Percentiles rank a stretch among this genome's conserved stretches.
Conservation (phyloP, 1,140 invertebrate genomes). For the Yoshiicerus persimilis region DNA sequence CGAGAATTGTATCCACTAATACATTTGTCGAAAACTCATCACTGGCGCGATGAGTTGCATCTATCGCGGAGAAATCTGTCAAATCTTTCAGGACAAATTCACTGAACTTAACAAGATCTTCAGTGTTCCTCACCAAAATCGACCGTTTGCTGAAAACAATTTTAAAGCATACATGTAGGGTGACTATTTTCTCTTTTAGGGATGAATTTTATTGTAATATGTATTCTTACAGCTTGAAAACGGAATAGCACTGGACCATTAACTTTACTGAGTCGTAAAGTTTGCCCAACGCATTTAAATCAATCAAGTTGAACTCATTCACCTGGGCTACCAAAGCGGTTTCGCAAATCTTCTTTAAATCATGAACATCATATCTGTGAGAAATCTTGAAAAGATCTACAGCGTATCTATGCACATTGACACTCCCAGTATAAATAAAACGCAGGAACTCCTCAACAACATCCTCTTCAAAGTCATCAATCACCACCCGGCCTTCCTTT, state of each 20-base stretch:
- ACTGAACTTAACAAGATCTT: too few relatives aligned
- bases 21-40: too few relatives aligned
- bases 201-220: too few relatives aligned
- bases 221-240: background rate
- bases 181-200: too few relatives aligned
- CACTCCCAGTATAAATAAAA: background rate
- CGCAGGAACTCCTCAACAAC: background rate
- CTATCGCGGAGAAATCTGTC: too few relatives aligned
- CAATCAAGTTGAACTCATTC: background rate
- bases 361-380: background rate
- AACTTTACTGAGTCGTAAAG: background rate
- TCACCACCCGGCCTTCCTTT: too few relatives aligned
- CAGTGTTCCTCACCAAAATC: too few relatives aligned
- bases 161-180: too few relatives aligned
- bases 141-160: too few relatives aligned
- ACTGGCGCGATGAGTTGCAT: too few relatives aligned
- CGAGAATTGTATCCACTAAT: too few relatives aligned
- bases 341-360: background rate
- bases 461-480: background rate
- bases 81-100: too few relatives aligned
- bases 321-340: background rate
- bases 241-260: background rate
- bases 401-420: background rate
- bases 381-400: background rate
- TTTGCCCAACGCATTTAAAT: background rate